These are phyloP conservation scores for Tetranychus cinnabarinus DNA, from an alignment of 1,140 invertebrate species.

Conservation along the genomic window DNA sequence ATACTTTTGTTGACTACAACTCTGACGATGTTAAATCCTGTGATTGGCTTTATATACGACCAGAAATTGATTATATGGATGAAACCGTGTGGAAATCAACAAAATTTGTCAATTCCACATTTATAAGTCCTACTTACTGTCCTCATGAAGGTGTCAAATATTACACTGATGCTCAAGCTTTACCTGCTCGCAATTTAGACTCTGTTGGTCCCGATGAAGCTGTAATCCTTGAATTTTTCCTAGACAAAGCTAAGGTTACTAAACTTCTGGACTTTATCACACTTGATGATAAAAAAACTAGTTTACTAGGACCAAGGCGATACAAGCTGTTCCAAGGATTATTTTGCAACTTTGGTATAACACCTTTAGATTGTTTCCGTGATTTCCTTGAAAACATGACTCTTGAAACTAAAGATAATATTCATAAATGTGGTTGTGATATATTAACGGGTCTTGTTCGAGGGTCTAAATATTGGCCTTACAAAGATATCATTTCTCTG, in stretches of 20 bases:
- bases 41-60: constrained; percentile 44
- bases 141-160: constrained; percentile 36
- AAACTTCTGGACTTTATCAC: constrained; percentile 46
- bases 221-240: constrained; percentile 43
- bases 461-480: constrained; percentile 61
- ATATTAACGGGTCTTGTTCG: constrained; percentile 45
- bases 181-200: constrained; percentile 24
- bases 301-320: constrained; percentile 42
- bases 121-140: constrained; percentile 57
- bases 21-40: constrained; percentile 23
- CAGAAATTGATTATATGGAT: constrained; percentile 23
- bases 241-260: constrained; percentile 37
- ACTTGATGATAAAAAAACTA: constrained; percentile 62
- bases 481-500: constrained; percentile 30
- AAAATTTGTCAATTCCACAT: constrained; percentile 38
- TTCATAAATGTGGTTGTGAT: constrained; percentile 60
- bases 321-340: constrained; percentile 47
- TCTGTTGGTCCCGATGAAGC: constrained; percentile 31
- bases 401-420: constrained; percentile 36
- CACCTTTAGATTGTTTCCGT: constrained; percentile 33
- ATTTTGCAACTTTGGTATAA: constrained; percentile 50
- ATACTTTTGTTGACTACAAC: not conserved
- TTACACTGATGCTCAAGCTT: constrained; percentile 37
- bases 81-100: constrained; percentile 38
- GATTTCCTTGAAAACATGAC: constrained; percentile 39